A percentile compares a stretch with the other conserved stretches of the same genome.
phyloP scores from a whole-genome alignment of 2,113 vertebrate species.

The Phaetusa simplex region DNA sequence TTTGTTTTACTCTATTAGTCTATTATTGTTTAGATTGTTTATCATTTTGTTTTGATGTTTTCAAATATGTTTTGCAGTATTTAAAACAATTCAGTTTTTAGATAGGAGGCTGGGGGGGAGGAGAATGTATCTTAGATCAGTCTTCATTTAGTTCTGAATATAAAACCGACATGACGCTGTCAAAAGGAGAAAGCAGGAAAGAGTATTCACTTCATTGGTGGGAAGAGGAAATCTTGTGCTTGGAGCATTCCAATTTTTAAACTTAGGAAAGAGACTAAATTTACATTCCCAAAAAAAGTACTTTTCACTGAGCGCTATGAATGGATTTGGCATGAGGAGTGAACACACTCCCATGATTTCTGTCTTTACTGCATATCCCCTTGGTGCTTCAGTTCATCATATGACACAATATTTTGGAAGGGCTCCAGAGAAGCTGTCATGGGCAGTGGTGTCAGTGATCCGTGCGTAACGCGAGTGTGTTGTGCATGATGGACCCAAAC shows the following conservation, averaged over 20 bases:
- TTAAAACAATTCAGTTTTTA: neutral
- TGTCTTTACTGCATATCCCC: neutral
- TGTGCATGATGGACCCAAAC: neutral
- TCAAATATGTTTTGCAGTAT: neutral
- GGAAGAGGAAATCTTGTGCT: neutral
- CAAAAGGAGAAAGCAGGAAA: neutral
- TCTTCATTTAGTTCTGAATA: neutral
- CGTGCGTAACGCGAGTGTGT: neutral
- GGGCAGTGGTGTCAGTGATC: slow-evolving; percentile 7
- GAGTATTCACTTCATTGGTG: neutral
- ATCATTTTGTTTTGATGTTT: neutral
- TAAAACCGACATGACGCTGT: neutral
- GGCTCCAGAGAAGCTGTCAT: slow-evolving; percentile 20
- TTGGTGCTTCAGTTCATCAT: neutral
- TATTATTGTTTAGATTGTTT: neutral
- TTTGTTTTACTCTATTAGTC: neutral
- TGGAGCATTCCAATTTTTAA: neutral
- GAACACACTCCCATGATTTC: neutral
- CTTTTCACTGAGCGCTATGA: neutral
- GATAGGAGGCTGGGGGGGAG: neutral
- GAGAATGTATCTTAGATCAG: neutral
- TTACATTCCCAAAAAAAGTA: neutral
- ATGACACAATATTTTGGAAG: slow-evolving; percentile 31
- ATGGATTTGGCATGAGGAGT: neutral
- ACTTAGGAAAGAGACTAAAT: neutral